Evolutionary conservation across 1,140 invertebrate genomes (phyloP), one percentile per base, ranked within the genome.

Genomic region (Drosophila parabipectinata): DNA sequence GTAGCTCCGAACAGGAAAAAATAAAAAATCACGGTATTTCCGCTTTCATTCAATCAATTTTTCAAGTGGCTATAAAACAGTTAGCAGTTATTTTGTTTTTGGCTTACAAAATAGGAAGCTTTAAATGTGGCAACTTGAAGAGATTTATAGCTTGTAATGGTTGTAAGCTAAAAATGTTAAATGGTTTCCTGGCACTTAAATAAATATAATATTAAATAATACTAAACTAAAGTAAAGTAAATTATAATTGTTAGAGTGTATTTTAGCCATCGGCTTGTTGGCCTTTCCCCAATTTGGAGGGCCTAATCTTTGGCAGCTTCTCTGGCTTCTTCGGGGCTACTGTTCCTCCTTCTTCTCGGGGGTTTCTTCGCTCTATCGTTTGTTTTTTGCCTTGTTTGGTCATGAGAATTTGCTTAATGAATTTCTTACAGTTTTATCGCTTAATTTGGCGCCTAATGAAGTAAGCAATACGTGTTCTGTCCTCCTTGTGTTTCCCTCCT

Each of bases 401-500:
- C 67, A 73, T 79, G 76, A 79, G 80, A 83, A 83, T 83, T 83
- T 83, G 72, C 80, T 83, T 83, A 83, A 83, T 83, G 79, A 83
- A 83, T 83, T 83, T 83, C 76, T 59, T 79, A 82, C 48, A 66
- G 79, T 72, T 79, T 83, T 83, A 83, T 83, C 79, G 79, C 80
- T 83, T 83, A 83, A 83, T 83, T 83, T 83, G 79, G 79, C 45
- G 79, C 64, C 64, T 87, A 85, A 85, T 85, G 82, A 85, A 85
- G 82, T 87, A 64, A 67, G 47, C 82, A 67, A 77, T 74, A 74
- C 82, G 67, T 77, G 52, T 71, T 44, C 53, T 26, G 30, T 15
- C 5, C 18, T 7, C 10, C 41, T 10, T 7, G 18, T 14, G 12
- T 32, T 34, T 0, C 34, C 67, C 45, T 7, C 51, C 62, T 63